Evolutionary conservation across 2,797 vertebrate species (phyloP).

Genomic region (Choloepus didactylus): DNA sequence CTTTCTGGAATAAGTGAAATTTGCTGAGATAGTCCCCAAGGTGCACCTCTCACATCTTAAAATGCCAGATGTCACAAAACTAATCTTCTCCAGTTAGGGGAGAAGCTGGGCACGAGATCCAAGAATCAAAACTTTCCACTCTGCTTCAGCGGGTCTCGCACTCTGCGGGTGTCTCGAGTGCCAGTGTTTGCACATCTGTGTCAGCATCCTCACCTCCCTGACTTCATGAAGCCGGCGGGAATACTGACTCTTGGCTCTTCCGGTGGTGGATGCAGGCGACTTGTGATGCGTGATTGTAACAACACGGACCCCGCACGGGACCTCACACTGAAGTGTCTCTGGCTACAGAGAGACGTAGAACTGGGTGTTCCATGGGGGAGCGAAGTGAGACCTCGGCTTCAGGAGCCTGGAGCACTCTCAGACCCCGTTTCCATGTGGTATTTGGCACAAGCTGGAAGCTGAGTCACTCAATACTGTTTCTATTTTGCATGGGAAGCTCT

Average conservation of each 20-base stretch:
- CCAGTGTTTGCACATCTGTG: neutral
- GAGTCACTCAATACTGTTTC: no score
- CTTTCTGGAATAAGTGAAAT: neutral
- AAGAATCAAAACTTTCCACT: neutral
- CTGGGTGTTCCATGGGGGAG: constrained; percentile 92
- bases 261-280: constrained; percentile 94
- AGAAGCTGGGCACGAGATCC: neutral
- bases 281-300: constrained; percentile 98
- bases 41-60: neutral
- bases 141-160: neutral
- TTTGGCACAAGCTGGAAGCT: no score
- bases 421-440: no score
- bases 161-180: neutral
- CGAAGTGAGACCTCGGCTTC: constrained; percentile 95
- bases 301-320: constrained; percentile 88
- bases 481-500: no score
- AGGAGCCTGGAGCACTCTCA: constrained; percentile 91
- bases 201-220: constrained; percentile 90
- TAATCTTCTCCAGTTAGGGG: neutral
- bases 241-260: constrained; percentile 92
- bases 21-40: neutral
- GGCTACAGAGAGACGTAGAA: constrained; percentile 93
- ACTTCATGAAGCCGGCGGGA: constrained; percentile 95
- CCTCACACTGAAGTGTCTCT: constrained; percentile 90
- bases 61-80: neutral